Base-by-base conservation (phyloP, 1,140 invertebrate genomes). In the Ostrea denselamellosa region DNA sequence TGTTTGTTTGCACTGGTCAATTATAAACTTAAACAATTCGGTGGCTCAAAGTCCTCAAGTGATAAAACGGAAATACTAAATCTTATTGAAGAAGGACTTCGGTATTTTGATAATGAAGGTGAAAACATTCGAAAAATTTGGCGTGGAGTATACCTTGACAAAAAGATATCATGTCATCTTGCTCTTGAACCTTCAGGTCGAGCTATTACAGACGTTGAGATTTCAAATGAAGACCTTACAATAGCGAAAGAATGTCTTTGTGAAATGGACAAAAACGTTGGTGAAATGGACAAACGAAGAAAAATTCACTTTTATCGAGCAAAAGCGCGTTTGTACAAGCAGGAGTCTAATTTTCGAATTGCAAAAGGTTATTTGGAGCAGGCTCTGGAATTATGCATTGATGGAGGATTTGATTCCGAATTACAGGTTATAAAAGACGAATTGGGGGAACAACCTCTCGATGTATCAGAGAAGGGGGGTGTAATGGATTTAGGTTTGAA, bases 1-100 rank as follows among this genome's bases (percentile, higher is more conserved):
- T 87, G 86, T n/a, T 44, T 87, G n/a, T 87, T 87, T 56, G 86
- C 86, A 9, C 25, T 87, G 53, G 86, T 87, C 4, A 87, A 87
- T 83, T 56, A 58, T 28, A 83, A 83, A 62, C n/a, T 85, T 25
- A 34, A 58, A 19, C 51, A 10, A 56, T 85, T 54, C 54, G n/a
- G 17, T 8, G 17, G 22, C 19, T 25, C 14, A 28, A 87, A 44
- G 53, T 14, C 22, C 5, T 17, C 1, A 14, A 51, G 52, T 12
- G 53, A 10, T 2, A 87, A 87, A 52, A 4, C 51, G 19, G 28
- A 62, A 62, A 87, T 83, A 9, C 56, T 87, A 14, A 17, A 58
- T 51, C 56, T 82, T 25, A 51, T 87, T 44, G 86, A 87, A 17
- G 56, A 44, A 17, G 86, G 77, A 22, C 28, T 82, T 62, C 14